These are phyloP conservation scores for Drosophila melanogaster DNA, from an alignment of 1,140 invertebrate genomes.

Conservation along the genomic window DNA sequence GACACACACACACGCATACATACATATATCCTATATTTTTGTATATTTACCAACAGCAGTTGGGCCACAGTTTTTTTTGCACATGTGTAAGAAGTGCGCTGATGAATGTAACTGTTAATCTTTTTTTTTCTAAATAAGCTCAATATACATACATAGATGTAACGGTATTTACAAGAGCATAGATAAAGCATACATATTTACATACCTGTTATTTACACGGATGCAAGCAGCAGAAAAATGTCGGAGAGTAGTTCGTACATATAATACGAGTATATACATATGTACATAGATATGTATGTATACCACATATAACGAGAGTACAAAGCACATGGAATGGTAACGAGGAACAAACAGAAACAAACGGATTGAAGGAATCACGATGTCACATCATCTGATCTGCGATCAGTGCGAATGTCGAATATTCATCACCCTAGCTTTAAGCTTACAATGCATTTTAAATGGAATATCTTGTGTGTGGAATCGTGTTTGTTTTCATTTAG, in stretches of 20 bases:
- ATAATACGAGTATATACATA: background rate
- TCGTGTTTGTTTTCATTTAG: background rate
- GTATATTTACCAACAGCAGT: constrained; percentile 14
- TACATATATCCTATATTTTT: constrained; percentile 22
- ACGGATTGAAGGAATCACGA: background rate
- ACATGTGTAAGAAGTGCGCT: constrained; percentile 16
- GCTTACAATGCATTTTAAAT: constrained; percentile 36
- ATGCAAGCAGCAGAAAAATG: constrained; percentile 7
- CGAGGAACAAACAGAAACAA: constrained; percentile 4
- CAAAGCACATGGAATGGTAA: constrained; percentile 34
- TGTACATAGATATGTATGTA: constrained; percentile 15
- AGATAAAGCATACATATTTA: constrained; percentile 36
- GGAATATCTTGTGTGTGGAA: constrained; percentile 24
- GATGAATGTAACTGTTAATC: constrained; percentile 26
- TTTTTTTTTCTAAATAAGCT: constrained; percentile 34
- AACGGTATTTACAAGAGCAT: constrained; percentile 30
- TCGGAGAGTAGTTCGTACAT: constrained; percentile 28
- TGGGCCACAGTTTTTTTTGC: constrained; percentile 25
- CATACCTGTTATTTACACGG: constrained; percentile 46
- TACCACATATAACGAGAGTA: constrained; percentile 34
- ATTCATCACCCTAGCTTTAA: constrained; percentile 38
- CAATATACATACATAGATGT: constrained; percentile 20
- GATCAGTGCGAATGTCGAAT: constrained; percentile 29
- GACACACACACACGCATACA: constrained; percentile 9
- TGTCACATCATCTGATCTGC: constrained; percentile 18